These are phyloP conservation scores for Echeneis naucrates DNA, from an alignment of 2,797 vertebrate species.

Conservation along the genomic window DNA sequence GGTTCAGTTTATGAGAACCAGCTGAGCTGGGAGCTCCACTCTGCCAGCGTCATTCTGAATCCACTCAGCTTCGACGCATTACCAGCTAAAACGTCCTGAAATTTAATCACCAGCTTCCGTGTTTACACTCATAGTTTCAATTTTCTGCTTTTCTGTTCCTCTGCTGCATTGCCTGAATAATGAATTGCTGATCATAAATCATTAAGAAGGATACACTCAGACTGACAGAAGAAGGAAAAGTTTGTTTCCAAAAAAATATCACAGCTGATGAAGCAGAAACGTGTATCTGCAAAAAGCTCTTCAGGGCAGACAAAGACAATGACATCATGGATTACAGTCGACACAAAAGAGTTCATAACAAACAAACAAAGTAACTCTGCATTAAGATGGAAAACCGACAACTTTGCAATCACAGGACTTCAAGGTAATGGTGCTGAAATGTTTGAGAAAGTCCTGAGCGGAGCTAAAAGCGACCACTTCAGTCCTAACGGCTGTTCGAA, in stretches of 20 bases:
- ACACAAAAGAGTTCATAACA: neutral
- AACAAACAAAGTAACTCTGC: neutral
- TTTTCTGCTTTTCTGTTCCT: conserved; percentile 57
- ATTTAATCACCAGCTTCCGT: conserved; percentile 42
- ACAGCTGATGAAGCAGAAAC: neutral
- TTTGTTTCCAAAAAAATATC: conserved; percentile 65
- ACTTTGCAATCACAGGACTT: conserved; percentile 2
- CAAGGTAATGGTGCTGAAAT: conserved; percentile 12
- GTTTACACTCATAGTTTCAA: conserved; percentile 51
- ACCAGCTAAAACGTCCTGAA: conserved; percentile 47
- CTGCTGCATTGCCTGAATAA: conserved; percentile 80
- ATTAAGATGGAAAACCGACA: neutral
- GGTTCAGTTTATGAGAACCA: conserved; percentile 13
- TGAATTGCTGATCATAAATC: conserved; percentile 80
- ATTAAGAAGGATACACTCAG: conserved; percentile 68
- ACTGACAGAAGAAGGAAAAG: conserved; percentile 53
- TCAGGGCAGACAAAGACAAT: neutral
- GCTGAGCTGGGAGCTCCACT: conserved; percentile 11
- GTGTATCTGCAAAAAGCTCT: neutral
- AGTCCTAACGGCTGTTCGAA: conserved; percentile 49
- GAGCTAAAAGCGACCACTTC: conserved; percentile 44
- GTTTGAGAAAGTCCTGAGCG: conserved; percentile 45
- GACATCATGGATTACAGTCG: neutral
- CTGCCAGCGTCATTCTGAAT: conserved; percentile 4
- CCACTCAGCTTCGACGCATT: neutral